Evolutionary conservation across 2,113 vertebrate genomes (phyloP), one percentile per base, ranked within the genome.

Genomic region (Hemibagrus wyckioides): DNA sequence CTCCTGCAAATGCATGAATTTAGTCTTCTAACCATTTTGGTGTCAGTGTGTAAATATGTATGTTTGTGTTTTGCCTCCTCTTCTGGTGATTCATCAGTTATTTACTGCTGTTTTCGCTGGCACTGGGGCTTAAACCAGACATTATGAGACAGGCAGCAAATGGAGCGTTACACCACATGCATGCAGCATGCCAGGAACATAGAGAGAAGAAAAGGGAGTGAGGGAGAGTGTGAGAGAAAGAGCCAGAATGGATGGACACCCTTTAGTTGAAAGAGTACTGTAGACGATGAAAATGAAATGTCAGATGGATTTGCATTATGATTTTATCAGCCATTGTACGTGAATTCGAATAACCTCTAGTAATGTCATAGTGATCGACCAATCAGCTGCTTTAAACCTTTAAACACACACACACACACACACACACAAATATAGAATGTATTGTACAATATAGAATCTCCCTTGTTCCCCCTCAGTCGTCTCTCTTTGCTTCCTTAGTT

Each of bases 61-160:
- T 69, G 39, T 56, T 59, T 80, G 61, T 86, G 50, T 82, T 67
- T 57, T 75, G 57, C 80, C 67, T 52, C 23, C 39, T 67, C 67
- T 82, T 83, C 80, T 87, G 80, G 69, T 87, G 69, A 83, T 76
- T 76, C 50, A 75, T 65, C 30, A 61, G 69, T 87, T 87, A 83
- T 87, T 87, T 87, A 83, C 81, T 77, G 44, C 80, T 83, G 86
- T 65, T 87, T 83, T 63, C 83, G 44, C 80, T 87, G 67, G 86
- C 80, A 76, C 77, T n/a, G 21, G 48, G 79, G 50, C 57, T 87
- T 33, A 87, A 82, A 82, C 41, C 80, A 83, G 81, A 65, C 86
- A 83, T 65, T 71, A 30, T 57, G 52, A 82, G 85, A 67, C 44
- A 48, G 39, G 39, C 67, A 82, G 80, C 65, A 82, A 86, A 80